These are phyloP conservation scores for Coecobrya sp. DNA, from an alignment of 2,888 invertebrate species.

Conservation along the genomic window DNA sequence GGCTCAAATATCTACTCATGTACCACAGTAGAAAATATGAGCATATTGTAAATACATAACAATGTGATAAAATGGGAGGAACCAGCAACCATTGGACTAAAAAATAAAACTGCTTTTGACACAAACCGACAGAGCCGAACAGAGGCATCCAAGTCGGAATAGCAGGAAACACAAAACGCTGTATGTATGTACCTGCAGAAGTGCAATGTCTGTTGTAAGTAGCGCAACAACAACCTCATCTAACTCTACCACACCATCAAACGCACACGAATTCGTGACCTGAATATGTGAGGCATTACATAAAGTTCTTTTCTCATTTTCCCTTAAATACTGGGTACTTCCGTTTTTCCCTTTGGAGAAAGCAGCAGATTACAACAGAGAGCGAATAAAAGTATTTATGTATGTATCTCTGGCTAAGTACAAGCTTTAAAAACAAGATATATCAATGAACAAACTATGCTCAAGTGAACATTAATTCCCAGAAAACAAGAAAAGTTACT, in stretches of 20 bases:
- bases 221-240: constrained; percentile 2
- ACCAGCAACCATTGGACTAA: neutral
- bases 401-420: neutral
- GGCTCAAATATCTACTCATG: neutral
- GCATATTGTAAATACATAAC: neutral
- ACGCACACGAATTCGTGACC: constrained; percentile 65
- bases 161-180: neutral
- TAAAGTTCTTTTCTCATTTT: constrained; percentile 49
- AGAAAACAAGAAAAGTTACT: constrained; percentile 49
- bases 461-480: constrained; percentile 20
- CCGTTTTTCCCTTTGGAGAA: constrained; percentile 47
- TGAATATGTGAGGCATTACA: constrained; percentile 48
- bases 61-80: neutral
- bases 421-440: constrained; percentile 34
- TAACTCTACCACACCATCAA: constrained; percentile 1
- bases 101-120: constrained; percentile 49
- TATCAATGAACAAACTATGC: neutral
- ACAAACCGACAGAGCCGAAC: neutral
- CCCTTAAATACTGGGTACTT: constrained; percentile 37
- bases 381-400: neutral
- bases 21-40: no score
- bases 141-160: neutral
- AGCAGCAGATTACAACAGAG: neutral
- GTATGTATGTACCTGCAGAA: constrained; percentile 7
- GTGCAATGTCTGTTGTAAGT: neutral